These are phyloP conservation scores for Perdix hodgsoniae DNA, from an alignment of 2,797 vertebrate species.

Conservation along the genomic window DNA sequence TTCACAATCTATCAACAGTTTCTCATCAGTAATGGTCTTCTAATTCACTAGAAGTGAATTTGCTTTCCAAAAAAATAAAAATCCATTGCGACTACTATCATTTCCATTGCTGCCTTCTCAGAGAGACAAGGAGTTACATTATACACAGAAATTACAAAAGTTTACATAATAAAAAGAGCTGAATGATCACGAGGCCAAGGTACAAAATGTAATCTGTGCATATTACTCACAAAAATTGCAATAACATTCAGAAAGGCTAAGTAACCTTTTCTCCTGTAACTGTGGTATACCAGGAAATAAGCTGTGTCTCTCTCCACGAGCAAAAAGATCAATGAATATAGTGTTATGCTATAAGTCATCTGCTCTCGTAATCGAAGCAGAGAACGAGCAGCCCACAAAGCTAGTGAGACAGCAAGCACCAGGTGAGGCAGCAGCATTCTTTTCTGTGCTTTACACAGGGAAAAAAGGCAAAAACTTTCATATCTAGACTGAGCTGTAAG, in stretches of 20 bases:
- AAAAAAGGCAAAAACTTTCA: not conserved
- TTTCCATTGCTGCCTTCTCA: not conserved
- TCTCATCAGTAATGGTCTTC: not conserved
- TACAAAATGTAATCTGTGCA: not conserved
- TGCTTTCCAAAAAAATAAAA: not conserved
- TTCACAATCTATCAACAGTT: slow-evolving; percentile 6
- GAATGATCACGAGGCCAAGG: slow-evolving; percentile 29
- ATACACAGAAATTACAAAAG: slow-evolving; percentile 9
- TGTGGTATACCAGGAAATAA: not conserved
- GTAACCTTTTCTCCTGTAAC: not conserved
- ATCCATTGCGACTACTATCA: not conserved
- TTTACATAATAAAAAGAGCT: not conserved
- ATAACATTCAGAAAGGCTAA: not conserved
- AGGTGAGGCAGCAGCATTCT: not conserved
- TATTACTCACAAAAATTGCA: not conserved
- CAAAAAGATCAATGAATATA: not conserved
- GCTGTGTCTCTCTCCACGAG: not conserved
- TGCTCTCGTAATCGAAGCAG: not conserved
- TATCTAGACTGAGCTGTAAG: not conserved
- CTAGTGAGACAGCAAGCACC: not conserved
- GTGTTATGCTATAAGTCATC: not conserved
- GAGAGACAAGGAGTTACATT: not conserved
- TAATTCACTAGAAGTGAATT: slow-evolving; percentile 29
- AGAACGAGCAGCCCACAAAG: not conserved
- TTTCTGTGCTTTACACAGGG: not conserved